A percentile compares a stretch with the other conserved stretches of the same genome.
Conservation (phyloP, 2,888 invertebrate species). For the Eupithecia subfuscata region DNA sequence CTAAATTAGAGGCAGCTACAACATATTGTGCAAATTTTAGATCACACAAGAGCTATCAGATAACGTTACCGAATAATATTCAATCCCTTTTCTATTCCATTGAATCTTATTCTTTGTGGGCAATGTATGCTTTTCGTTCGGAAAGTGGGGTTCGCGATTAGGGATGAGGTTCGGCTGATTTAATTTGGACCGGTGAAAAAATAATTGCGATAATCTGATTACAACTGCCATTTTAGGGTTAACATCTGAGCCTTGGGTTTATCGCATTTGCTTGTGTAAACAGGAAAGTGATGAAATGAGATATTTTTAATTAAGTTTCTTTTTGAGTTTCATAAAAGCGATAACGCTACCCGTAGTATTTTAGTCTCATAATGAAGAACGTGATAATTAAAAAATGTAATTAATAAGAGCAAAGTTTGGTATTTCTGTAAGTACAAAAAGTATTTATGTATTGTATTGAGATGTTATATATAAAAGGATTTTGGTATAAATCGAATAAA, state of each 20-base stretch:
- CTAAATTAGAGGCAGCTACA: no score
- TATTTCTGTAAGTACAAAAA: no score
- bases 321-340: neutral
- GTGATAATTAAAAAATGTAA: neutral
- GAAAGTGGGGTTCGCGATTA: slow-evolving; percentile 46
- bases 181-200: slow-evolving; percentile 47
- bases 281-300: neutral
- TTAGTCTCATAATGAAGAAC: neutral
- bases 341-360: neutral
- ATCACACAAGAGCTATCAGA: neutral
- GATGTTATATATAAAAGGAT: no score
- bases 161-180: slow-evolving; percentile 46
- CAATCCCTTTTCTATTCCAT: slow-evolving; percentile 25
- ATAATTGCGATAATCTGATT: slow-evolving; percentile 49
- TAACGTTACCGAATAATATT: neutral
- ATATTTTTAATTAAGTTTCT: slow-evolving; percentile 5
- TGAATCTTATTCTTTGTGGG: slow-evolving; percentile 16
- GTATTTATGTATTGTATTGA: no score
- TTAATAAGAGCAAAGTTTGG: neutral
- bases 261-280: slow-evolving; percentile 31
- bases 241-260: slow-evolving; percentile 45
- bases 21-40: neutral
- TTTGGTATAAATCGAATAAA: no score
- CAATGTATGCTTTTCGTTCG: slow-evolving; percentile 38
- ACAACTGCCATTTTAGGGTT: slow-evolving; percentile 43